These are phyloP conservation scores for Carposina sasakii DNA, from an alignment of 1,140 invertebrate genomes.

Conservation along the genomic window DNA sequence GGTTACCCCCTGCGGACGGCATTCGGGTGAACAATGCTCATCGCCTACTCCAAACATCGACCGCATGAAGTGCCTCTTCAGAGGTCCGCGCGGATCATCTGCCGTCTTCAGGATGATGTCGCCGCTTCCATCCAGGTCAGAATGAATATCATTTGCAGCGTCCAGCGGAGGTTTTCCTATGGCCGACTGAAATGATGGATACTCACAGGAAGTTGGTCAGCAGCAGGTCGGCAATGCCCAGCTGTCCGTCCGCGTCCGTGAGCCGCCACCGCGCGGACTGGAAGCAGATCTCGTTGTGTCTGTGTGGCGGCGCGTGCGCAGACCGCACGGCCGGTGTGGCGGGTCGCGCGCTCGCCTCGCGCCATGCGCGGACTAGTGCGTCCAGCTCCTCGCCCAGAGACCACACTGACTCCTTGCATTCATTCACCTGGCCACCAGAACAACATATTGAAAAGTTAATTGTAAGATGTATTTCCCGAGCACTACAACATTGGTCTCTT, in stretches of 20 bases:
- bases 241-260: conserved; percentile 97
- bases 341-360: conserved; percentile 46
- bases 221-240: conserved; percentile 96
- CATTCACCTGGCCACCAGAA: conserved; percentile 77
- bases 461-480: no score
- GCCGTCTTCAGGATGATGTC: no score
- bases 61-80: no score
- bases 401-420: conserved; percentile 92
- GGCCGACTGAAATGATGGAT: neutral
- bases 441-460: neutral
- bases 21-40: no score
- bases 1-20: no score
- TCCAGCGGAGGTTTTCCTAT: no score
- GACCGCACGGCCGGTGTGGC: conserved; percentile 73
- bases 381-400: conserved; percentile 93
- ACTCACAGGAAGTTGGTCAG: conserved; percentile 94
- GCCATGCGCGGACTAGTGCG: conserved; percentile 80
- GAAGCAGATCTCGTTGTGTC: conserved; percentile 98
- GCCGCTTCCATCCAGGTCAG: no score
- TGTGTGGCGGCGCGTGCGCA: conserved; percentile 80
- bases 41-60: no score
- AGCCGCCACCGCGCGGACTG: conserved; percentile 98
- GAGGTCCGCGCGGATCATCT: no score
- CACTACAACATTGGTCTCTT: no score
- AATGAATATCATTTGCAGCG: no score